A percentile compares a stretch with the other conserved stretches of the same genome.
Evolutionary conservation across 2,888 invertebrate genomes (phyloP).

Genomic region (Itoplectis maculator): DNA sequence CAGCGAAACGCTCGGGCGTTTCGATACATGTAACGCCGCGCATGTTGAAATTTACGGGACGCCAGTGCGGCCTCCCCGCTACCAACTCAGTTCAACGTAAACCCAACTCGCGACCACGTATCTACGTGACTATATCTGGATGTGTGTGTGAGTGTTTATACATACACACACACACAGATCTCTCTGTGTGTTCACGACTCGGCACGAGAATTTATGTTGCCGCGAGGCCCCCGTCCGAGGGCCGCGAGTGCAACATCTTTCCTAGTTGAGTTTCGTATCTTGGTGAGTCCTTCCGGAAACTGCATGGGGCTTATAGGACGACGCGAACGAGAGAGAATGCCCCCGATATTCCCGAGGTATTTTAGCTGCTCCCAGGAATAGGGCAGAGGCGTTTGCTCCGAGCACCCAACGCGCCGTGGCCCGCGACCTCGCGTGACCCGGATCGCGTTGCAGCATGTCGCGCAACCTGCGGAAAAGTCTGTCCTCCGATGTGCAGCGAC

Average conservation of each 20-base stretch:
- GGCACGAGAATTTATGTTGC: constrained; percentile 47
- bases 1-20: constrained; percentile 47
- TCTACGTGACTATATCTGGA: too few species aligned
- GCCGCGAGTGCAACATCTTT: constrained; percentile 39
- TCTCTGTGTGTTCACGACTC: neutral
- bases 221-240: constrained; percentile 9
- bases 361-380: constrained; percentile 17
- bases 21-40: constrained; percentile 14
- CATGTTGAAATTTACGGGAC: constrained; percentile 42
- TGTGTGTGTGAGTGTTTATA: neutral
- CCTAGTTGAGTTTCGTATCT: constrained; percentile 43
- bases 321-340: constrained; percentile 35
- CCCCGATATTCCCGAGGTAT: constrained; percentile 32
- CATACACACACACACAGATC: neutral
- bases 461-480: constrained; percentile 63
- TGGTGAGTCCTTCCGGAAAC: constrained; percentile 11
- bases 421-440: constrained; percentile 69
- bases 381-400: constrained; percentile 2
- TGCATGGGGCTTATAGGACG: neutral
- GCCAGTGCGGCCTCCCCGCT: constrained; percentile 49
- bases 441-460: constrained; percentile 64
- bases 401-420: constrained; percentile 15
- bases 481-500: constrained; percentile 37
- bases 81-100: constrained; percentile 22
- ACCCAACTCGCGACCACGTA: neutral